These are phyloP conservation scores for Sarcophilus harrisii DNA, from an alignment of 2,797 vertebrate genomes.

Conservation along the genomic window DNA sequence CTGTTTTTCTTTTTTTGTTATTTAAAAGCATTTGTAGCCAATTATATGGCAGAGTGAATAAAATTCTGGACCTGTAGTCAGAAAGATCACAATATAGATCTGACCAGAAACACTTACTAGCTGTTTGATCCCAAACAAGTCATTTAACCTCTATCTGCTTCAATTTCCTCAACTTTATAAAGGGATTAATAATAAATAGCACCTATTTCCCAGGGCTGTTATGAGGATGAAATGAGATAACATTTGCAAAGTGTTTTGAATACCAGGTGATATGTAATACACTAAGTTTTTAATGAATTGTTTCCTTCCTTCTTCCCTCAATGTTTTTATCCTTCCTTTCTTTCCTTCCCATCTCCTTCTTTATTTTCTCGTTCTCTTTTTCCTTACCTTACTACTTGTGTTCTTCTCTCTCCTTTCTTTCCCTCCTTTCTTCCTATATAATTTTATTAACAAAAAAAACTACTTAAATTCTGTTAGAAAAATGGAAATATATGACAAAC, in stretches of 20 bases:
- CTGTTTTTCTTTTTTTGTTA: neutral
- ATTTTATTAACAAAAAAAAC: neutral
- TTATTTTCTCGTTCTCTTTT: neutral
- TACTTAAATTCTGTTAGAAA: constrained; percentile 11
- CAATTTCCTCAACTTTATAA: neutral
- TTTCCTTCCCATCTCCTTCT: neutral
- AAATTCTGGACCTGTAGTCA: neutral
- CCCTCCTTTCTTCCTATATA: neutral
- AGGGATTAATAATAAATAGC: neutral
- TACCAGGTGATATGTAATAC: neutral
- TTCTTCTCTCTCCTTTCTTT: neutral
- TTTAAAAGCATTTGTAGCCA: neutral
- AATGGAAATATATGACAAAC: neutral
- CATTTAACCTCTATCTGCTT: neutral
- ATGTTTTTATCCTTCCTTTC: neutral
- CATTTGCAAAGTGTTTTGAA: neutral
- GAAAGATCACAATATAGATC: neutral
- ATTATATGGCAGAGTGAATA: neutral
- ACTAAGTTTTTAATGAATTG: neutral
- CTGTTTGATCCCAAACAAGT: neutral
- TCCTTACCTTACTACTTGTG: neutral
- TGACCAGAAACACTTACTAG: neutral
- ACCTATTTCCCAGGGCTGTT: neutral
- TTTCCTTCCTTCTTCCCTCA: neutral
- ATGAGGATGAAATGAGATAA: neutral